Percentiles rank a stretch among this genome's conserved stretches.
These are phyloP conservation scores for Elephantulus edwardii DNA, from an alignment of 2,113 vertebrate species.

Conservation along the genomic window DNA sequence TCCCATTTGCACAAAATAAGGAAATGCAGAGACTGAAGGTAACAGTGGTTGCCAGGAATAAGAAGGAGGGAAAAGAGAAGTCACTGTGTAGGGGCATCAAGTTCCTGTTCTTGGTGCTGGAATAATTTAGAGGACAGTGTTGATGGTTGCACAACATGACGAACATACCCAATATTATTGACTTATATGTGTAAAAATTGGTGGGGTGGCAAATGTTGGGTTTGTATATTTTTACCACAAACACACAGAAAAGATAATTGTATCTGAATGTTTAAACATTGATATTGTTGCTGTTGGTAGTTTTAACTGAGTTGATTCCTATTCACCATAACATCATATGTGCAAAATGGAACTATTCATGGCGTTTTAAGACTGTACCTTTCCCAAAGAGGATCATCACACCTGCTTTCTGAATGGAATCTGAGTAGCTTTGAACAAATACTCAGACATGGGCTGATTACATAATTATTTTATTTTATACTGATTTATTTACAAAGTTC, in stretches of 20 bases:
- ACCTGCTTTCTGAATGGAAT: neutral
- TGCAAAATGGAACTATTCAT: neutral
- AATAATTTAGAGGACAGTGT: neutral
- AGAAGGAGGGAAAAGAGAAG: neutral
- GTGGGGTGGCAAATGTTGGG: neutral
- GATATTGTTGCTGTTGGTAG: neutral
- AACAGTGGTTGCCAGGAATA: neutral
- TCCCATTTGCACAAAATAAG: neutral
- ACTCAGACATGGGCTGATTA: neutral
- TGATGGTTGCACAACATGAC: neutral
- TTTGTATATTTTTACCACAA: neutral
- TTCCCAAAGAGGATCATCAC: neutral
- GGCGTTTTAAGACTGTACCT: neutral
- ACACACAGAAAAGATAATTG: neutral
- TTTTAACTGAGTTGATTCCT: neutral
- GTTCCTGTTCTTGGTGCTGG: neutral
- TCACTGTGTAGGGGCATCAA: neutral
- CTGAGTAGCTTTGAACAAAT: neutral
- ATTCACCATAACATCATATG: neutral
- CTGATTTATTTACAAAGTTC: no score
- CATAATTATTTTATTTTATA: no score
- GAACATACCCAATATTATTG: neutral
- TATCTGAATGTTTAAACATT: neutral
- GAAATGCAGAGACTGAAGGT: neutral
- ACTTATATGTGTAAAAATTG: neutral